These are phyloP conservation scores for Hippocampus abdominalis DNA, from an alignment of 2,113 vertebrate genomes.

Conservation along the genomic window DNA sequence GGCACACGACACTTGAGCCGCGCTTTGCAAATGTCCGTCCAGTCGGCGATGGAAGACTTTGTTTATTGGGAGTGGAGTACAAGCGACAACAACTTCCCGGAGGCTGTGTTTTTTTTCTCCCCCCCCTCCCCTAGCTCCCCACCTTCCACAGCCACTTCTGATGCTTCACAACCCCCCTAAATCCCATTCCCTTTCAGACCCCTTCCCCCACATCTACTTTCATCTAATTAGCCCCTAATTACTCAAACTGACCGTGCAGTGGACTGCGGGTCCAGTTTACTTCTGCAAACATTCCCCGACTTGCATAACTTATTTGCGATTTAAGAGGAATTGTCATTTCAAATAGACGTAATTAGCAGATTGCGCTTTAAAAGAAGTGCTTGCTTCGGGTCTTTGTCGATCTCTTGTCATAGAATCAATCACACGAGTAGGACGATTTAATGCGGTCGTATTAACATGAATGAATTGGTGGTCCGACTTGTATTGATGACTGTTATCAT, in stretches of 20 bases:
- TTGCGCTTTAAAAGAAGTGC: neutral
- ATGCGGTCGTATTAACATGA: neutral
- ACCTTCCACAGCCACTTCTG: conserved; percentile 30
- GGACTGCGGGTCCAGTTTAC: conserved; percentile 26
- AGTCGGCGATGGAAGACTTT: conserved; percentile 43
- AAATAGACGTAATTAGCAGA: neutral
- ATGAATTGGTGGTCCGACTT: neutral
- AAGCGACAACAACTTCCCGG: conserved; percentile 38
- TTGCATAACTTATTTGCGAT: conserved; percentile 13
- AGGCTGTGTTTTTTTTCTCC: conserved; percentile 34
- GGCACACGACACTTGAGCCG: neutral
- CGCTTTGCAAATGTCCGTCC: conserved; percentile 30
- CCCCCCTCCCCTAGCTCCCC: neutral
- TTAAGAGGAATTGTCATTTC: neutral
- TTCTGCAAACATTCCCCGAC: conserved; percentile 16
- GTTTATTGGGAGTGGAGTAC: conserved; percentile 51
- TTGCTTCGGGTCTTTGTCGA: conserved; percentile 3
- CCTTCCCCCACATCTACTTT: conserved; percentile 64
- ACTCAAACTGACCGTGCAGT: conserved; percentile 62
- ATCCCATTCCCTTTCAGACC: conserved; percentile 50
- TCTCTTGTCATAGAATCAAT: conserved; percentile 28
- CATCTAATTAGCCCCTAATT: conserved; percentile 72
- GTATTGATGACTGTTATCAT: neutral
- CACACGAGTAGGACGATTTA: neutral
- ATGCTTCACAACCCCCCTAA: conserved; percentile 62